Conservation (phyloP, 2,888 invertebrate genomes). For the Cetonia aurata region DNA sequence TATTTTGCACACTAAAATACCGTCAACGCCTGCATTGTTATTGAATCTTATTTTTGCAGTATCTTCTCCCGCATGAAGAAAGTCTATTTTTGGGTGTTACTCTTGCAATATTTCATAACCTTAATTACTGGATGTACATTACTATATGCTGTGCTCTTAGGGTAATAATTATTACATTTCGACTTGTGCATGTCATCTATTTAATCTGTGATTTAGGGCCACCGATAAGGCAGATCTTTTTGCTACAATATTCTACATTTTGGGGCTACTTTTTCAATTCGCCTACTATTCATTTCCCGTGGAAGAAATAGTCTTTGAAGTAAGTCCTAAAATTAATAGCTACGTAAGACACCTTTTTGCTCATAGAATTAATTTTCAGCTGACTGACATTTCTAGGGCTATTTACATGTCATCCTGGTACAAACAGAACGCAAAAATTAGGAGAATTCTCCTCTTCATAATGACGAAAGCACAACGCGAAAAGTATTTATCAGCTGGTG, state of each 20-base stretch:
- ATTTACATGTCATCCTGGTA: constrained; percentile 42
- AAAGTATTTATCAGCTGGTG: constrained; percentile 36
- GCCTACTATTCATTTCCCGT: constrained; percentile 5
- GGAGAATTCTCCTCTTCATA: constrained; percentile 22
- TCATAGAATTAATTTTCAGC: constrained; percentile 23
- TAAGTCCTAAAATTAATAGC: background rate
- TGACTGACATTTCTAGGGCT: constrained; percentile 25
- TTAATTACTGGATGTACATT: background rate
- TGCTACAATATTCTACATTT: background rate
- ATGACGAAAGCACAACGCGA: constrained; percentile 36
- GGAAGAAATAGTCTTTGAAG: constrained; percentile 19
- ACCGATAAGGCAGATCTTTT: background rate
- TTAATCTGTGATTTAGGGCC: too few relatives aligned
- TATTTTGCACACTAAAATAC: too few relatives aligned
- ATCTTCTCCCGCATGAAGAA: background rate
- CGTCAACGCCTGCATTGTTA: too few relatives aligned
- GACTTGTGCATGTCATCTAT: background rate
- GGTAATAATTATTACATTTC: background rate
- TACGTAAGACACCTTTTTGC: too few relatives aligned
- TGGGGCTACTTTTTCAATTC: background rate
- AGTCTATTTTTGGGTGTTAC: constrained; percentile 8
- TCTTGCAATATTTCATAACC: constrained; percentile 1
- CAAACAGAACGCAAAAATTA: constrained; percentile 19
- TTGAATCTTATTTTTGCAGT: background rate
- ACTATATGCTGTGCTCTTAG: background rate